Evolutionary conservation across 30 jellyfish, hydroid and myxozoan species (phyloP).

Genomic region (Hydra vulgaris): DNA sequence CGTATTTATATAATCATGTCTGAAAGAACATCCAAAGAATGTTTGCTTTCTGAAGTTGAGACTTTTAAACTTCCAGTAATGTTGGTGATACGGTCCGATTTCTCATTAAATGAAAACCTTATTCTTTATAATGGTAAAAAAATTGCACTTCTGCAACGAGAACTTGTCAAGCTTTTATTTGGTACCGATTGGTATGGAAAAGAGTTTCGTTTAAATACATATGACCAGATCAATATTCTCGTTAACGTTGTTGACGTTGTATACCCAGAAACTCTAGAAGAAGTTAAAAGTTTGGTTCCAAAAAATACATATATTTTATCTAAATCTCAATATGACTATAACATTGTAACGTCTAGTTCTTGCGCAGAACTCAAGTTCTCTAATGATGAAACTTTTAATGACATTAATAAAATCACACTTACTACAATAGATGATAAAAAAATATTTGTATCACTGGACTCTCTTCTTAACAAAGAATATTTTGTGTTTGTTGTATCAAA

Average conservation of each 20-base stretch:
- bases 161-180: background rate
- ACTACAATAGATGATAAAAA: background rate
- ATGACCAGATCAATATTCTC: background rate
- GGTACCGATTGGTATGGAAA: slow-evolving; percentile 20
- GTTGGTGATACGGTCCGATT: background rate
- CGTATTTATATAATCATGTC: too few species aligned
- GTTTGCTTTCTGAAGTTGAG: background rate
- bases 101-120: background rate
- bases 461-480: background rate
- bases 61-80: background rate
- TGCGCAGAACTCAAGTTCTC: background rate
- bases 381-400: background rate
- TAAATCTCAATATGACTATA: slow-evolving; percentile 4
- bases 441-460: background rate
- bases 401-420: background rate
- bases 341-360: background rate
- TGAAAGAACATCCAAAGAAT: background rate
- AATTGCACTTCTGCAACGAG: background rate
- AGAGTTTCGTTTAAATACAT: background rate
- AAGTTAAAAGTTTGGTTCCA: background rate
- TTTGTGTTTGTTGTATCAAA: slow-evolving; percentile 5
- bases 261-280: background rate
- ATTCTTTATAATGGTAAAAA: slow-evolving; percentile 2
- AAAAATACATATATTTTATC: background rate
- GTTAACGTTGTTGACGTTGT: background rate